These are phyloP conservation scores for Dendrolimus pini DNA, from an alignment of 2,888 invertebrate genomes.

Conservation along the genomic window DNA sequence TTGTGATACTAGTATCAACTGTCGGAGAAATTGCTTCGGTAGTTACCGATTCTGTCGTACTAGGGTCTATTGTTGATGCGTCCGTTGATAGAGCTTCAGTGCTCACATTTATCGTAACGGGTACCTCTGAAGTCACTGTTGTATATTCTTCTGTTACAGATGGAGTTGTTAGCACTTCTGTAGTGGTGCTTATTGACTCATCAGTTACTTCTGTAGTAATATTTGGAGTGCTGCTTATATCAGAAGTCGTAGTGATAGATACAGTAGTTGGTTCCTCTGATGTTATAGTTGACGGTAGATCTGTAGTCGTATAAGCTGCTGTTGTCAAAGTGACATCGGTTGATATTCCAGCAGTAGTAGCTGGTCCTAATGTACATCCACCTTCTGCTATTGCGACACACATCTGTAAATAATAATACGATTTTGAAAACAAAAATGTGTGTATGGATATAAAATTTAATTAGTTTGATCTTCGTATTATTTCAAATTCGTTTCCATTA, in stretches of 20 bases:
- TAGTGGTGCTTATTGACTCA: background rate
- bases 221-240: background rate
- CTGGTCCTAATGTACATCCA: conserved; percentile 15
- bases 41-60: background rate
- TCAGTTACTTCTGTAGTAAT: background rate
- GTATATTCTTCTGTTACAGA: background rate
- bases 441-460: too few relatives aligned
- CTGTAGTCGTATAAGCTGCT: background rate
- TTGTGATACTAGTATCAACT: too few relatives aligned
- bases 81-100: background rate
- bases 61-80: background rate
- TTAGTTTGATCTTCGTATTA: too few relatives aligned
- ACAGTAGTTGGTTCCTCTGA: background rate
- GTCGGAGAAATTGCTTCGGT: too few relatives aligned
- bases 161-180: background rate
- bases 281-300: background rate
- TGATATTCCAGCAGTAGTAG: background rate
- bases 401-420: conserved; percentile 9
- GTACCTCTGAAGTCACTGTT: background rate
- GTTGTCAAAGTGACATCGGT: background rate
- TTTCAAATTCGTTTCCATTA: too few relatives aligned
- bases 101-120: background rate
- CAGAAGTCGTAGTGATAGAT: background rate
- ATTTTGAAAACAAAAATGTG: too few relatives aligned
- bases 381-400: conserved; percentile 19